Evolutionary conservation across 35 echinoderm and acorn worm species (phyloP), one percentile per base, ranked within the genome.

Genomic region (Anneissia japonica): DNA sequence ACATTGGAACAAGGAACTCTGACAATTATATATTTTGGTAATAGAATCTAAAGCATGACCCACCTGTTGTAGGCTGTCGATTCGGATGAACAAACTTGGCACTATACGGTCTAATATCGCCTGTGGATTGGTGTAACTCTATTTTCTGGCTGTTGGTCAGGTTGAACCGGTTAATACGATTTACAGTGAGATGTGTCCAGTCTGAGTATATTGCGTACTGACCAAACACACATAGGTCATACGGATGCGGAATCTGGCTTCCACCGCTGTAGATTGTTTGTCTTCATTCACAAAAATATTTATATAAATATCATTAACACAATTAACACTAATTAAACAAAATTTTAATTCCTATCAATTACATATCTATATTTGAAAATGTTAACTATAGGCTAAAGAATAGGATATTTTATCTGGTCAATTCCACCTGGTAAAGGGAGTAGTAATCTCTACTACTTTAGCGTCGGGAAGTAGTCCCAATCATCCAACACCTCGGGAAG

Each of bases 191-290:
- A 51, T 72, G 77, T 12, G 93, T 94, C 46, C 41, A 45, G 46
- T 94, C 93, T 77, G 84, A 77, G 32, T 80, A 79, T 74, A 84
- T 87, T 23, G 84, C 93, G 81, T 79, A 90, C 26, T 90, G 35
- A 26, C 90, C 89, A 81, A 90, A 94, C 19, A 94, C 81, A 38
- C 84, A 37, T 46, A 94, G 16, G 26, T 38, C 64, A n/a, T 83
- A 36, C 9, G 93, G 84, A 34, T 82, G 74, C 2, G 93, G 93
- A 0, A 94, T 39, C 3, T 87, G 40, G 0, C 36, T 51, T 38
- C 72, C 84, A 34, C 93, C 93, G 19, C 74, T 23, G 6, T 84
- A 41, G 32, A 94, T 80, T 34, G 88, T 94, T 40, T 94, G 84
- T 38, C 93, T 94, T n/a, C n/a, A n/a, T n/a, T n/a, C n/a, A n/a